Conservation (phyloP, 2,113 vertebrate species). For the Scophthalmus maximus region DNA sequence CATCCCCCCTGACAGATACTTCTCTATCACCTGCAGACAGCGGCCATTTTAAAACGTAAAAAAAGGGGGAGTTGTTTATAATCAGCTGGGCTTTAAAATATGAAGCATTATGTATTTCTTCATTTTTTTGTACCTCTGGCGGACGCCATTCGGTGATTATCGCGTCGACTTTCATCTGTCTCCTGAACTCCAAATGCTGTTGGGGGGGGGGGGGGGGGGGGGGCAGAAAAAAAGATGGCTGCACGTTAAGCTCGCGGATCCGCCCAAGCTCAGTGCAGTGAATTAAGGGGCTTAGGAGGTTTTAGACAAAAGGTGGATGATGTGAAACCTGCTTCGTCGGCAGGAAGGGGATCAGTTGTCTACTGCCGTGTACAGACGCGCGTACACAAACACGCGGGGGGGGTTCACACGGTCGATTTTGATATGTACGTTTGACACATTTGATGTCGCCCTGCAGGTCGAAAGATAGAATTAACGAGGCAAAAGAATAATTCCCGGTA, state of each 20-base stretch:
- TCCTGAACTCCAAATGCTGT: constrained; percentile 94
- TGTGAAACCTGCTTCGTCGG: constrained; percentile 38
- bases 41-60: not conserved
- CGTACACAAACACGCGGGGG: not conserved
- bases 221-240: constrained; percentile 38
- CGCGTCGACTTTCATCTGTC: constrained; percentile 87
- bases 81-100: no score
- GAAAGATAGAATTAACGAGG: no score
- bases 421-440: no score
- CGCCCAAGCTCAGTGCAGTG: not conserved
- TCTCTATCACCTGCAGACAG: constrained; percentile 86
- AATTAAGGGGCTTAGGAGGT: constrained; percentile 52
- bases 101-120: not conserved
- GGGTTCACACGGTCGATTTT: no score
- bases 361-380: not conserved
- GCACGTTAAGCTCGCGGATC: not conserved
- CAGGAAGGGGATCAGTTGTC: constrained; percentile 32
- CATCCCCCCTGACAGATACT: constrained; percentile 91
- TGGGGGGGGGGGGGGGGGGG: no score
- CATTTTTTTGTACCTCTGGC: constrained; percentile 89
- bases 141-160: constrained; percentile 87
- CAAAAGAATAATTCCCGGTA: no score
- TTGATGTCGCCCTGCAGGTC: no score
- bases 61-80: no score
- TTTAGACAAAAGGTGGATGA: constrained; percentile 16